Evolutionary conservation across 2,797 vertebrate genomes (phyloP).

Genomic region (Champsocephalus esox): DNA sequence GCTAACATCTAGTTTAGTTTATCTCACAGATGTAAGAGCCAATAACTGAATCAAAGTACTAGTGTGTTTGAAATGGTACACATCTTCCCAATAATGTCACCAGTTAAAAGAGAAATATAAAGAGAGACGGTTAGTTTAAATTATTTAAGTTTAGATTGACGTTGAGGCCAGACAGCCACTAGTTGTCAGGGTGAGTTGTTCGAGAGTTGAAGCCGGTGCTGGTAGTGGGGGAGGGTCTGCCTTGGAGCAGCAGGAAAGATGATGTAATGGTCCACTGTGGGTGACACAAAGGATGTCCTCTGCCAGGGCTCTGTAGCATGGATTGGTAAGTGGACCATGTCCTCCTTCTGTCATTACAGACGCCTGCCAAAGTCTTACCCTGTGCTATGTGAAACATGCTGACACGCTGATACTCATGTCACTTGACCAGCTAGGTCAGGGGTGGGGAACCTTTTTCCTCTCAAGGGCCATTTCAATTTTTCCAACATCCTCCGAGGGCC

Average conservation of each 20-base stretch:
- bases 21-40: not conserved
- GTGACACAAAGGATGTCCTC: slow-evolving; percentile 70
- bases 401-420: slow-evolving; percentile 34
- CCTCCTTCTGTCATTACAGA: slow-evolving; percentile 31
- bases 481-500: too few species aligned
- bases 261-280: slow-evolving; percentile 63
- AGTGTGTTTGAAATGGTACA: not conserved
- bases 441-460: too few species aligned
- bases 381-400: slow-evolving; percentile 40
- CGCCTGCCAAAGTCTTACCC: slow-evolving; percentile 41
- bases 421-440: slow-evolving; percentile 1
- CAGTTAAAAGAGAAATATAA: not conserved
- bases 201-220: slow-evolving; percentile 13
- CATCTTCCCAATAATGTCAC: not conserved
- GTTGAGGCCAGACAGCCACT: not conserved
- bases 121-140: not conserved
- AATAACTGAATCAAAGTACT: slow-evolving; percentile 1
- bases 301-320: slow-evolving; percentile 25
- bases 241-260: slow-evolving; percentile 56
- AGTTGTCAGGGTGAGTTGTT: slow-evolving; percentile 24
- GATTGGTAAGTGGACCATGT: slow-evolving; percentile 55
- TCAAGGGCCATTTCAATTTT: too few species aligned
- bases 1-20: not conserved
- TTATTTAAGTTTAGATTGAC: not conserved
- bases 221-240: slow-evolving; percentile 38